Base-by-base conservation (phyloP, 2,113 vertebrate genomes). In the Aleadryas rufinucha region DNA sequence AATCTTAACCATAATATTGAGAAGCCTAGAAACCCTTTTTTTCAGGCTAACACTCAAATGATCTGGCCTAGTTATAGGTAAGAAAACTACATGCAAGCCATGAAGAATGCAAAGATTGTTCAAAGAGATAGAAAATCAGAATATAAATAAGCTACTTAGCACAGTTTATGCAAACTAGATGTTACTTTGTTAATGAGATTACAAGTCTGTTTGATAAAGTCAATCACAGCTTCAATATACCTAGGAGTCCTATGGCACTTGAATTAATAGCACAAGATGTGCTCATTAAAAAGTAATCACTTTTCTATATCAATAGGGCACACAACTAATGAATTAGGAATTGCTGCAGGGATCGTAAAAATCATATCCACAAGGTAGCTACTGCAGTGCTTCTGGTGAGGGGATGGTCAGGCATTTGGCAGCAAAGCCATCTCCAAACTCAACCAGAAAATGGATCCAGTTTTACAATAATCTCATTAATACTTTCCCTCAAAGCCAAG, bases 171-270 rank as follows among this genome's bases (percentile, higher is more conserved):
- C 79, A 95, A 94, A 96, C 72, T 39, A 93, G 59, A 57, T 90
- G 39, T 65, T 95, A 88, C 82, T 80, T 80, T 64, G 18, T 61
- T 83, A 89, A 94, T 76, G 54, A 93, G 83, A 94, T 90, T 92
- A 88, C 82, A 88, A 69, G 54, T 90, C 87, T 77, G 53, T 80
- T 86, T 86, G 85, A 77, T 66, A 92, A 88, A 94, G 57, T 87
- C 79, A 90, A 24, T 37, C 54, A 33, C 57, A 69, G 35, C 63
- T 92, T 83, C 79, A 88, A 66, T 57, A 80, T 30, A 53, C 57
- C 80, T 53, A 49, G 49, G 68, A 61, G 39, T 85, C 79, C 90
- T 94, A 69, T 85, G 87, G 94, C 82, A n/a, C 59, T 90, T 28
- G 41, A 87, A 85, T 95, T 93, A 92, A 61, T 76, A 76, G 74